Percentiles rank a stretch among this genome's conserved stretches.
These are phyloP conservation scores for Phalacrocorax brasilianus DNA, from an alignment of 2,113 vertebrate species.

Conservation along the genomic window DNA sequence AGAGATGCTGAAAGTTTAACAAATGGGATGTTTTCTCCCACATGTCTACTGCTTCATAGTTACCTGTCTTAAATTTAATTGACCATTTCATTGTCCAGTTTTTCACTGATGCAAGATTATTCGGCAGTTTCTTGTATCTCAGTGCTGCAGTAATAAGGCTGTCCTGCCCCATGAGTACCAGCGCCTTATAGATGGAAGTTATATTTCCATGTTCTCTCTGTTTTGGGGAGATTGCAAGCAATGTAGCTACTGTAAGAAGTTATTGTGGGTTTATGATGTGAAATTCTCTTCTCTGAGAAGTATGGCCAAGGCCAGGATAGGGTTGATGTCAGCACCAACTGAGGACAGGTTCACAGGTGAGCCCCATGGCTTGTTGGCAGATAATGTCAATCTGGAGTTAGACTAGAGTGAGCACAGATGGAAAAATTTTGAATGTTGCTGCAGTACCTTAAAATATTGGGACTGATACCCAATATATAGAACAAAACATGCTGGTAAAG, in stretches of 20 bases:
- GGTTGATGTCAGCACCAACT: fast-evolving
- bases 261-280: background rate
- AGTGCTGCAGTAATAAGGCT: background rate
- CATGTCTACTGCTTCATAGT: background rate
- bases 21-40: fast-evolving
- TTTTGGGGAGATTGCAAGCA: background rate
- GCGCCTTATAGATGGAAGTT: background rate
- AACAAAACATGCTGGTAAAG: background rate
- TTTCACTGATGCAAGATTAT: background rate
- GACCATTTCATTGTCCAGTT: background rate
- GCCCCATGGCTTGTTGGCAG: background rate
- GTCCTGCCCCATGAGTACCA: background rate
- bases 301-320: background rate
- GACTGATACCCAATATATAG: background rate
- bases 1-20: background rate
- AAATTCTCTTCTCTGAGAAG: background rate
- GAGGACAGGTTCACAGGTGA: background rate
- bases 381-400: background rate
- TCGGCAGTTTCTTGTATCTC: background rate
- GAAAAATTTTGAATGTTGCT: background rate
- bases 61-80: background rate
- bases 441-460: background rate
- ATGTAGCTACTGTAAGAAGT: background rate
- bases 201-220: background rate
- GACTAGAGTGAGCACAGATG: background rate